phyloP scores from a whole-genome alignment of 2,797 vertebrate genomes.

The Melanotaenia trifasciata region DNA sequence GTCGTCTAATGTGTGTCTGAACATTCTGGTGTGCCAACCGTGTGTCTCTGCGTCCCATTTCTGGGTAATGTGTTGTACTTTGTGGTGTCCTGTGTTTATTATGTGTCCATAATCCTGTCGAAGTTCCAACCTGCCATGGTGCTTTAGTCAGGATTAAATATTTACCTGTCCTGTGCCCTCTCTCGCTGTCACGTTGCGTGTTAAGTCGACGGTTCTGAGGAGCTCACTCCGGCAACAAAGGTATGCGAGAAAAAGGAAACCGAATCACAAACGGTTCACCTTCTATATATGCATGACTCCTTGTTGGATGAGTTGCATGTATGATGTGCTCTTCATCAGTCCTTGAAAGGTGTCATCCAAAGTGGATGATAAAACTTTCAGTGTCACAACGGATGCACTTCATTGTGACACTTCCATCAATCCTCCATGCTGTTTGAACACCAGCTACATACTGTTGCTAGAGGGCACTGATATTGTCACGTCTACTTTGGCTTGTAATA shows the following conservation, averaged over 20 bases:
- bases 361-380: constrained; percentile 67
- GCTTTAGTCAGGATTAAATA: constrained; percentile 80
- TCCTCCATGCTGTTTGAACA: constrained; percentile 30
- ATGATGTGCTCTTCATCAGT: constrained; percentile 59
- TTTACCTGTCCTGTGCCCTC: constrained; percentile 80
- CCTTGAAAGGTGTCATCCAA: constrained; percentile 61
- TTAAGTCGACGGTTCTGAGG: constrained; percentile 76
- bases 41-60: constrained; percentile 48
- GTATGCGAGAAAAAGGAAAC: constrained; percentile 71
- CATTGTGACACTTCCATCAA: constrained; percentile 63
- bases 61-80: constrained; percentile 40
- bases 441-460: constrained; percentile 44
- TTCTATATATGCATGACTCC: constrained; percentile 68
- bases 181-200: constrained; percentile 76
- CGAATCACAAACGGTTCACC: constrained; percentile 55
- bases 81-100: constrained; percentile 65
- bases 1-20: constrained; percentile 40
- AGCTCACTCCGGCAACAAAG: constrained; percentile 75
- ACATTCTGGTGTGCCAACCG: constrained; percentile 32
- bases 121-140: constrained; percentile 71
- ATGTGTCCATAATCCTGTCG: constrained; percentile 73
- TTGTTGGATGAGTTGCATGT: constrained; percentile 72
- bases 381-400: constrained; percentile 63
- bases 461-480: constrained; percentile 39
- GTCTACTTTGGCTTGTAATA: constrained; percentile 21